These are phyloP conservation scores for Promerops cafer DNA, from an alignment of 2,113 vertebrate species.

Conservation along the genomic window DNA sequence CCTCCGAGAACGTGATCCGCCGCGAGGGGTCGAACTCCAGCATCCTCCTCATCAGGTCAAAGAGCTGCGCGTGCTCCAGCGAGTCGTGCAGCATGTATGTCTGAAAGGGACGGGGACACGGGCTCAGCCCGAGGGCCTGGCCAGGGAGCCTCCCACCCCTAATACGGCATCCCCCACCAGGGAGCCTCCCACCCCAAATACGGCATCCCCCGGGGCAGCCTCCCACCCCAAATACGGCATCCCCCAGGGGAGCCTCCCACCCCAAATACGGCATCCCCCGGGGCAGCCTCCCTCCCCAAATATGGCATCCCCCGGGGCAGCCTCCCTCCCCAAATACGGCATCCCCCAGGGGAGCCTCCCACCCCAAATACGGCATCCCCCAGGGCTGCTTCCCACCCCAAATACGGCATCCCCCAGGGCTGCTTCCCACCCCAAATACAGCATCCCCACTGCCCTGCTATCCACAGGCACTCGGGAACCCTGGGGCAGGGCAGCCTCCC, in stretches of 20 bases:
- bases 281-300: neutral
- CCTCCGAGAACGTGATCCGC: slow-evolving; percentile 86
- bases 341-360: no score
- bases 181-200: neutral
- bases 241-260: rapidly evolving
- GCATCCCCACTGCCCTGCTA: neutral
- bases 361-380: neutral
- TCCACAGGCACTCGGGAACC: neutral
- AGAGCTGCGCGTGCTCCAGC: slow-evolving; percentile 84
- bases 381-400: neutral
- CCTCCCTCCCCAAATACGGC: neutral
- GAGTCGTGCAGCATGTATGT: slow-evolving; percentile 85
- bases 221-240: neutral
- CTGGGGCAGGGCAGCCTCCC: rapidly evolving
- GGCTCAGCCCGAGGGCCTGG: neutral
- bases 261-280: neutral
- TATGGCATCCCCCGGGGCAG: neutral
- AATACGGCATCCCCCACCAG: neutral
- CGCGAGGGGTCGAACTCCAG: slow-evolving; percentile 86
- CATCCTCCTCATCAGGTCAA: slow-evolving; percentile 91
- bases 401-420: neutral
- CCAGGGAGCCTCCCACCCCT: neutral
- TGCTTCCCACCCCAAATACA: neutral
- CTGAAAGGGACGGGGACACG: slow-evolving; percentile 58
- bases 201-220: no score